Base-by-base conservation (phyloP, 64 coral and sea anemone genomes). In the Hydrozoanthus tunicans region DNA sequence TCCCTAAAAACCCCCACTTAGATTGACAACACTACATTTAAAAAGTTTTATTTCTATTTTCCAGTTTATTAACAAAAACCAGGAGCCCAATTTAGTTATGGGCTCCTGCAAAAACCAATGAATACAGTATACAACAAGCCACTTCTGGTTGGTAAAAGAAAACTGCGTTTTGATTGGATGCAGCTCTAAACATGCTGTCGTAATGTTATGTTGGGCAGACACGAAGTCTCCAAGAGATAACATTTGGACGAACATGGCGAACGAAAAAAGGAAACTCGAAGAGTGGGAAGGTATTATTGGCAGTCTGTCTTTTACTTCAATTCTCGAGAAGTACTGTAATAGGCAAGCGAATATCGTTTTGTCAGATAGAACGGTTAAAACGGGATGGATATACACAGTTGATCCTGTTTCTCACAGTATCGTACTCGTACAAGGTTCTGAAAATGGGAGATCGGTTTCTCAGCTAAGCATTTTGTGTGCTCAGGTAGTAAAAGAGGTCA, bases 351-450 rank as follows among this genome's bases (percentile, higher is more conserved):
- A 56, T 64, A 78, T 95, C 68, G 58, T 13, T 20, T 56, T 98
- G 6, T 84, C 27, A n/a, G 89, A 98, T 59, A 79, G 82, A 4
- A 89, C 72, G 15, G 76, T 58, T 53, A 91, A 91, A 64, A 73
- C 53, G 56, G 96, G 96, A 20, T 98, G 93, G 93, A 84, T 98
- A 67, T 91, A 93, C 58, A 91, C 96, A 62, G 82, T 98, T 32
- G 96, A 98, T 91, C 96, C 96, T 43, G 93, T 98, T 0, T 88
- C 96, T 76, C 77, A 65, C 32, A 91, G 86, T 62, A 71, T 98
- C 26, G 93, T 95, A 58, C n/a, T 98, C 6, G 55, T 83, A 9
- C 68, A 92, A 75, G 67, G 82, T 66, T 86, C 51, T 54, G 73
- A 91, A 55, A n/a, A 53, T 13, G 59, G 27, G 24, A 51, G 15